Conservation (phyloP, 2,888 invertebrate genomes). For the Lithophane socia region DNA sequence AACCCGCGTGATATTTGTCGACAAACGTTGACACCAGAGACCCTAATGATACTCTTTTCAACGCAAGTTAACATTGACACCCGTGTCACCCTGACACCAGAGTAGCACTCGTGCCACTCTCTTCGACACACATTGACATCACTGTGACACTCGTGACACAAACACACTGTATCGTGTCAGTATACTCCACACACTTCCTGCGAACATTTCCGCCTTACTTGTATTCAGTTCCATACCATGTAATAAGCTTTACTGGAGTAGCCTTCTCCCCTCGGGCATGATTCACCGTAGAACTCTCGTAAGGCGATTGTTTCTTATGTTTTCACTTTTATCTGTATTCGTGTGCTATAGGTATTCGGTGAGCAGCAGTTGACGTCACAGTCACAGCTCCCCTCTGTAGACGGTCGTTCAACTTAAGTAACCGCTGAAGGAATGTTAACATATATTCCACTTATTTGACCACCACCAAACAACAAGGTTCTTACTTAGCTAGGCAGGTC, state of each 20-base stretch:
- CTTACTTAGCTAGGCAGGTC: neutral
- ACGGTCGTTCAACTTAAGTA: conserved; percentile 36
- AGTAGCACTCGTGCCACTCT: neutral
- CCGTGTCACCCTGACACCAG: too few relatives aligned
- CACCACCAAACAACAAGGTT: conserved; percentile 2
- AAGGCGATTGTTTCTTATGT: neutral
- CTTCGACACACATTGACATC: neutral
- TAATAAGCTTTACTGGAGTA: too few relatives aligned
- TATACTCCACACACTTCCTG: neutral
- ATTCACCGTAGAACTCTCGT: neutral
- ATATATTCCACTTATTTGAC: conserved; percentile 23
- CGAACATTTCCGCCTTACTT: neutral
- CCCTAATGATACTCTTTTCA: neutral
- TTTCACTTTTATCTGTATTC: neutral
- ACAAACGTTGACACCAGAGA: neutral
- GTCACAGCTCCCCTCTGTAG: neutral
- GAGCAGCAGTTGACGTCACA: conserved; percentile 21
- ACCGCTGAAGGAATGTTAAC: conserved; percentile 22
- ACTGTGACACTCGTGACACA: neutral
- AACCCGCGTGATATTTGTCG: neutral
- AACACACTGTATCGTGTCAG: neutral
- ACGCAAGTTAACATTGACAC: neutral
- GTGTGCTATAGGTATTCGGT: conserved; percentile 4
- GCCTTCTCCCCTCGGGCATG: neutral
- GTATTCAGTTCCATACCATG: neutral